Base-by-base conservation (phyloP, 1,140 invertebrate genomes). In the Dinoponera quadriceps region DNA sequence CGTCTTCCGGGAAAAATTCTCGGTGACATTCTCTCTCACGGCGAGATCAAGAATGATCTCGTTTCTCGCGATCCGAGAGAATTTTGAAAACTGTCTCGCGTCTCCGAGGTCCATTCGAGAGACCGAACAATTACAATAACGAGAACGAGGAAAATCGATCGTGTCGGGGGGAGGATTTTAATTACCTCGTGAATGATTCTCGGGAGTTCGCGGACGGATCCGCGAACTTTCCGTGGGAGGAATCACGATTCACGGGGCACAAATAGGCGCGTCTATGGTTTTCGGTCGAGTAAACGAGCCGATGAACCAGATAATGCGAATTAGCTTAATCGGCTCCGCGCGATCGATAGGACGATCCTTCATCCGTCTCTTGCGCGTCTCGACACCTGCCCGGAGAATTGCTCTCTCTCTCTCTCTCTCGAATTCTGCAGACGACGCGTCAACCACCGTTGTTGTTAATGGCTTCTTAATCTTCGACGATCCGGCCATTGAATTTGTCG, bases 321-420 rank as follows among this genome's bases (percentile, higher is more conserved):
- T 85, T 85, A 84, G 38, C 57, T 84, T 84, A 78, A 85, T 85
- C 84, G 72, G 66, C 49, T 84, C 27, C 33, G 33, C 27, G 63
- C 63, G 38, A 85, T 84, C 69, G 72, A 85, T 78, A 44, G 66
- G 49, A 20, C 66, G 62, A 69, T 78, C 57, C 65, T 78, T 77
- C 84, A 68, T 75, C 62, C 48, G 27, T 55, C 54, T 69, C 22
- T n/a, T n/a, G n/a, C n/a, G 84, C 51, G 25, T 63, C 49, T 84
- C 51, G 33, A 57, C 75, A 33, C 63, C 22, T 22, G 57, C 20
- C 48, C 29, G 33, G 82, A 44, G 74, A 85, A 71, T 85, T 84
- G 55, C 33, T 20, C 63, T 38, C 48, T 48, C 25, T 77, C 84
- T 84, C 72, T 66, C 82, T 25, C 44, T n/a, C n/a, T n/a, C n/a